Base-by-base conservation (phyloP, 2,797 vertebrate species). In the Petrocephalus schoutedeni region DNA sequence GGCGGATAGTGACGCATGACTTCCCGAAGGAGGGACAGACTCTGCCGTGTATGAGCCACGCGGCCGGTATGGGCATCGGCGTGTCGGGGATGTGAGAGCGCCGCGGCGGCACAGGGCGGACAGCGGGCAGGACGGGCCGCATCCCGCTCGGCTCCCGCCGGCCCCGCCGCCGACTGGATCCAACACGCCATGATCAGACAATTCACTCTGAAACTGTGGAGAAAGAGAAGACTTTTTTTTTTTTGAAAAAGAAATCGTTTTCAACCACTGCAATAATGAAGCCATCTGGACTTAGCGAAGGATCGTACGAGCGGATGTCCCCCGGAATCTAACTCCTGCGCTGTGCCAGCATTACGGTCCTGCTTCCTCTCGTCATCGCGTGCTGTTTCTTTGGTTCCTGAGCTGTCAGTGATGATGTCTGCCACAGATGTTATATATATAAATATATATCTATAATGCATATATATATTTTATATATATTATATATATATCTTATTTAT, bases 1-100 rank as follows among this genome's bases (percentile, higher is more conserved):
- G 98, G 58, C 96, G 98, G 0, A 95, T 98, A 89, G 95, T 98
- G 94, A 96, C 96, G 45, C 97, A 98, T 0, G 97, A 98, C 91
- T 97, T 97, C 92, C 96, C 96, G 4, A 98, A 98, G 90, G 96
- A 96, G 92, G 95, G 97, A 94, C 97, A 98, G 92, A 97, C 97
- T 21, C 96, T 98, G 90, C 97, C 98, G 82, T 98, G 97, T 95
- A 98, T 98, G 97, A 96, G 98, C 92, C 97, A 98, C 94, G 95
- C 96, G 85, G 95, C 96, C 1, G 97, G 97, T 90, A 96, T 98
- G 94, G 96, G 97, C 91, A 95, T 98, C 92, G 96, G 97, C 94
- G 97, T 97, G 91, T 97, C 97, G 0, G 98, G 97, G 94, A 97
- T 98, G 95, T 99, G 97, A 97, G 91, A 90, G 94, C 89, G 88